These are phyloP conservation scores for Gobio occitaniae DNA, from an alignment of 2,797 vertebrate genomes.

Conservation along the genomic window DNA sequence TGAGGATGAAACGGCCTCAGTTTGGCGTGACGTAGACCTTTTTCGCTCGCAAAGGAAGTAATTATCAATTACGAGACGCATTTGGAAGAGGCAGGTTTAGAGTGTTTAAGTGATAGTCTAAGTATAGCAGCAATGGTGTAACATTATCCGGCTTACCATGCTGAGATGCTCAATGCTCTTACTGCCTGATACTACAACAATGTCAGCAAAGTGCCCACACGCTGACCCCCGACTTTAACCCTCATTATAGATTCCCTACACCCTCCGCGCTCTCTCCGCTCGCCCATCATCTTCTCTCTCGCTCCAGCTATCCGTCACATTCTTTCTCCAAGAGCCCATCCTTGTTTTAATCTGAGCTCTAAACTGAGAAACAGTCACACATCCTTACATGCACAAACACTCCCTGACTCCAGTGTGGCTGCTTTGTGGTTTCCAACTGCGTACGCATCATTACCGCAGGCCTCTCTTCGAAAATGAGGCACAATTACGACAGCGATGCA, in stretches of 20 bases:
- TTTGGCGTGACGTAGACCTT: background rate
- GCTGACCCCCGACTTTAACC: conserved; percentile 51
- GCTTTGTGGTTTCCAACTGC: conserved; percentile 68
- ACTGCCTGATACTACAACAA: conserved; percentile 47
- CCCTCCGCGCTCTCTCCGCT: conserved; percentile 31
- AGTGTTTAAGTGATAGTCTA: conserved; percentile 45
- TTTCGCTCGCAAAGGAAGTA: conserved; percentile 12
- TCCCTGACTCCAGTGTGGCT: conserved; percentile 60
- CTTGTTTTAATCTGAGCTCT: conserved; percentile 70
- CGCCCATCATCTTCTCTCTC: conserved; percentile 28
- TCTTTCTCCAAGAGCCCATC: conserved; percentile 54
- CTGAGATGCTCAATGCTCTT: conserved; percentile 45
- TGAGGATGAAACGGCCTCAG: background rate
- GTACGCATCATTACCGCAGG: conserved; percentile 70
- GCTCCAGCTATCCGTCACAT: conserved; percentile 48
- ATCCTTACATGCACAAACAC: conserved; percentile 55
- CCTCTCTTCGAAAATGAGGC: conserved; percentile 75
- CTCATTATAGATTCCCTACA: conserved; percentile 52
- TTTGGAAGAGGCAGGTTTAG: conserved; percentile 40
- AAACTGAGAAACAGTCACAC: conserved; percentile 58
- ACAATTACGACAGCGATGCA: conserved; percentile 72
- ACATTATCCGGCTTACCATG: conserved; percentile 23
- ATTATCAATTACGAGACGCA: conserved; percentile 28
- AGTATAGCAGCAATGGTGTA: conserved; percentile 41
- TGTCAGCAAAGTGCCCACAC: conserved; percentile 49